A percentile compares a stretch with the other conserved stretches of the same genome.
phyloP scores from a whole-genome alignment of 2,113 vertebrate genomes.

The Columba livia region DNA sequence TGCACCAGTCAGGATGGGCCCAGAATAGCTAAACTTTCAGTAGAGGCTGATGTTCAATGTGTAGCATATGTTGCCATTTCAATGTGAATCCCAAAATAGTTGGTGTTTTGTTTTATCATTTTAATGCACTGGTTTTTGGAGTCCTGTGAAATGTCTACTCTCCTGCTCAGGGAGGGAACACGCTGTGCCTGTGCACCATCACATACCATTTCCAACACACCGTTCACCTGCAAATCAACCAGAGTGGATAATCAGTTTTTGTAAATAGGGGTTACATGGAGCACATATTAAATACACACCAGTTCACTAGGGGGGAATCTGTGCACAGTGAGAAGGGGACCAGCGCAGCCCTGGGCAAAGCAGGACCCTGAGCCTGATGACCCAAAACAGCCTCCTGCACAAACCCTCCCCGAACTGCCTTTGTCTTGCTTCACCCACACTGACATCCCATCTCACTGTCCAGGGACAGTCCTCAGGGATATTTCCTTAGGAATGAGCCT shows the following conservation, averaged over 20 bases:
- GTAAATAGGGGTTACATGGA: background rate
- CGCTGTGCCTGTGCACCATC: background rate
- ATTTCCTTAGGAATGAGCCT: background rate
- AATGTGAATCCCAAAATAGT: constrained; percentile 8
- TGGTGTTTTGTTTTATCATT: constrained; percentile 13
- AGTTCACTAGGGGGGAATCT: background rate
- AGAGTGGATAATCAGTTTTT: background rate
- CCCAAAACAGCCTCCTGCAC: background rate
- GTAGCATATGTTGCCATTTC: constrained; percentile 54
- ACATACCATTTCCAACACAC: background rate
- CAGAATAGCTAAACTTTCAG: constrained; percentile 37
- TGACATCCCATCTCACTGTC: fast-evolving
- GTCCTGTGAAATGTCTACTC: background rate
- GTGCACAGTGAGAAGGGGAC: background rate
- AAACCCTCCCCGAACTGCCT: background rate
- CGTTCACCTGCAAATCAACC: background rate
- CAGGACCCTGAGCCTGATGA: background rate
- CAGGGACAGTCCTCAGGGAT: background rate
- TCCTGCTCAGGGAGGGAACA: background rate
- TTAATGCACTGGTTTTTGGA: background rate
- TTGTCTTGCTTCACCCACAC: background rate
- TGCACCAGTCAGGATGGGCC: background rate
- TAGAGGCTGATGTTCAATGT: constrained; percentile 36
- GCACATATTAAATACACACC: background rate
- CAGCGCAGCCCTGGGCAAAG: background rate